These are phyloP conservation scores for Leucophenga maculata DNA, from an alignment of 2,888 invertebrate species.

Conservation along the genomic window DNA sequence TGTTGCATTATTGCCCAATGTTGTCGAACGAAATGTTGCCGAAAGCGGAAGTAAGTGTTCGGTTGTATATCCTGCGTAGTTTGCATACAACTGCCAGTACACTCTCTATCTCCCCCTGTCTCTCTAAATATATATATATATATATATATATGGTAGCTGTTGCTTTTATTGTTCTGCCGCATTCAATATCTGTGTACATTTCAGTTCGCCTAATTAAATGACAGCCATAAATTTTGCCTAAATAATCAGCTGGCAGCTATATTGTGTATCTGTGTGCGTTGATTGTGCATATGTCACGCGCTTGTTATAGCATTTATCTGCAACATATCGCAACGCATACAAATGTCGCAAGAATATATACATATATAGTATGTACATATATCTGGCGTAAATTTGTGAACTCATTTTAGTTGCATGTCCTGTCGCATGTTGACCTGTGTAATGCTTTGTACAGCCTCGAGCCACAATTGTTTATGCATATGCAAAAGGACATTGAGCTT, in stretches of 20 bases:
- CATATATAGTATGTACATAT: too few species aligned
- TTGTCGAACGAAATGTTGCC: slow-evolving; percentile 24
- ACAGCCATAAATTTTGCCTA: slow-evolving; percentile 53
- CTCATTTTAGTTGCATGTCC: slow-evolving; percentile 34
- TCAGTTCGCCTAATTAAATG: slow-evolving; percentile 59
- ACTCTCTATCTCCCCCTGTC: neutral
- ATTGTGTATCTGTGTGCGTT: slow-evolving; percentile 26
- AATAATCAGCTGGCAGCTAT: slow-evolving; percentile 41
- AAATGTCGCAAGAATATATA: slow-evolving; percentile 8
- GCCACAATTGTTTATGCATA: slow-evolving; percentile 10
- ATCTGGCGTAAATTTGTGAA: slow-evolving; percentile 31
- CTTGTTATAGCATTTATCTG: slow-evolving; percentile 31
- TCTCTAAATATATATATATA: too few species aligned
- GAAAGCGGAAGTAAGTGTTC: slow-evolving; percentile 44
- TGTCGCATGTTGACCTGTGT: slow-evolving; percentile 23
- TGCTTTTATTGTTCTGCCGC: slow-evolving; percentile 10
- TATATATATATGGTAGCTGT: neutral
- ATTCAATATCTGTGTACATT: slow-evolving; percentile 25
- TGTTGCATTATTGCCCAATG: slow-evolving; percentile 50
- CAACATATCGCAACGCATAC: neutral
- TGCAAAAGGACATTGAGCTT: too few species aligned
- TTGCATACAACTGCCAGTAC: too few species aligned
- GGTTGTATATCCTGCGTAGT: slow-evolving; percentile 22
- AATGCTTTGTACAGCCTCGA: slow-evolving; percentile 11
- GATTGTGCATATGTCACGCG: slow-evolving; percentile 32